A percentile compares a stretch with the other conserved stretches of the same genome.
phyloP scores from a whole-genome alignment of 1,140 invertebrate genomes.

The Tetramorium simillimum region DNA sequence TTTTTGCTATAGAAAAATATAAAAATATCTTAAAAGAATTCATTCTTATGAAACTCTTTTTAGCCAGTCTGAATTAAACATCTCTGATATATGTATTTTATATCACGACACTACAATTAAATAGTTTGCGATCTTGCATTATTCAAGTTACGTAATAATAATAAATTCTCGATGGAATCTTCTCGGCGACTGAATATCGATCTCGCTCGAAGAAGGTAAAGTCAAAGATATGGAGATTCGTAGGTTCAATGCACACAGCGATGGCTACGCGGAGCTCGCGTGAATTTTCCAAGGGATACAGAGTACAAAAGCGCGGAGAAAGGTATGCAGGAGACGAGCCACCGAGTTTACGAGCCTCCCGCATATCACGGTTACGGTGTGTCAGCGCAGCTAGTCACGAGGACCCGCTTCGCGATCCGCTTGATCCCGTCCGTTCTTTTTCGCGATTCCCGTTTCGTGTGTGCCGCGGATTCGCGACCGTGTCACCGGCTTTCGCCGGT shows the following conservation, averaged over 20 bases:
- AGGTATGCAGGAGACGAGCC: neutral
- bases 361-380: neutral
- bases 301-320: neutral
- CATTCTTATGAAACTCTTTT: neutral
- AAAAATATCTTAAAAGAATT: neutral
- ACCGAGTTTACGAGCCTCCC: conserved; percentile 11
- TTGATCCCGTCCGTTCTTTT: conserved; percentile 35
- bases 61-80: neutral
- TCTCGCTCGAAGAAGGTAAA: neutral
- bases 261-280: neutral
- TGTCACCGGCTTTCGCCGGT: conserved; percentile 72
- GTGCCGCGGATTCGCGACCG: conserved; percentile 70
- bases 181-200: neutral
- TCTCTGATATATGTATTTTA: neutral
- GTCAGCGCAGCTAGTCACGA: neutral
- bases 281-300: neutral
- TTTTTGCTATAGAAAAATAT: neutral
- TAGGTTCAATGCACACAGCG: conserved; percentile 10
- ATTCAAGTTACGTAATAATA: neutral
- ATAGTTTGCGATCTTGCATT: neutral
- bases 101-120: neutral
- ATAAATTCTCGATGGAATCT: neutral
- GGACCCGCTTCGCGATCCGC: neutral
- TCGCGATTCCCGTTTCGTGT: conserved; percentile 47
- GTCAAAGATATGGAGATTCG: neutral